phyloP scores from a whole-genome alignment of 2,888 invertebrate species.

The Nomada ruficornis region DNA sequence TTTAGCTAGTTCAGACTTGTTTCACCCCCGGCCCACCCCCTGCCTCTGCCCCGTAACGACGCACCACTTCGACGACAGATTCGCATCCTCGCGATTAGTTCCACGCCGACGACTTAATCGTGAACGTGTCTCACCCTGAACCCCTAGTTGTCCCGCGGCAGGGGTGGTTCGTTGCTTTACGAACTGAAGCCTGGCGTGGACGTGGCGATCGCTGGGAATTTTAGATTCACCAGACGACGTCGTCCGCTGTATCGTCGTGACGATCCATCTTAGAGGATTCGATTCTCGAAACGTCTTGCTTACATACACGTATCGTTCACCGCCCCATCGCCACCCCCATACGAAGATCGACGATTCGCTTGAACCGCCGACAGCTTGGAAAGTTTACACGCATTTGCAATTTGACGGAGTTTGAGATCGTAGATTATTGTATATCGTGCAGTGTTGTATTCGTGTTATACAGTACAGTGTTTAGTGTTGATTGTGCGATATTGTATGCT shows the following conservation, averaged over 20 bases:
- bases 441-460: too few relatives aligned
- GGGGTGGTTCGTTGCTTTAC: conserved; percentile 17
- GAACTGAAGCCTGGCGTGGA: conserved; percentile 7
- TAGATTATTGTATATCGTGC: background rate
- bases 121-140: background rate
- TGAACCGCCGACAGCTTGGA: too few relatives aligned
- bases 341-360: background rate
- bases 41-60: background rate
- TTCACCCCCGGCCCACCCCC: conserved; percentile 4
- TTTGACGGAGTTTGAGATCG: background rate
- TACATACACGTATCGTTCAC: background rate
- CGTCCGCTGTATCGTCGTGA: background rate
- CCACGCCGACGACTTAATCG: conserved; percentile 37
- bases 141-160: conserved; percentile 11
- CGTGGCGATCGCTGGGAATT: conserved; percentile 24
- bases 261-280: background rate
- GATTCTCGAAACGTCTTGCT: conserved; percentile 11
- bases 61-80: conserved; percentile 10
- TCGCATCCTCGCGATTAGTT: conserved; percentile 36
- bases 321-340: background rate
- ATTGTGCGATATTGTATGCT: too few relatives aligned
- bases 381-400: background rate
- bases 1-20: conserved; percentile 52
- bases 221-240: background rate
- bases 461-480: too few relatives aligned